A percentile compares a stretch with the other conserved stretches of the same genome.
Evolutionary conservation across 2,113 vertebrate species (phyloP).

Genomic region (Nannospalax galili): DNA sequence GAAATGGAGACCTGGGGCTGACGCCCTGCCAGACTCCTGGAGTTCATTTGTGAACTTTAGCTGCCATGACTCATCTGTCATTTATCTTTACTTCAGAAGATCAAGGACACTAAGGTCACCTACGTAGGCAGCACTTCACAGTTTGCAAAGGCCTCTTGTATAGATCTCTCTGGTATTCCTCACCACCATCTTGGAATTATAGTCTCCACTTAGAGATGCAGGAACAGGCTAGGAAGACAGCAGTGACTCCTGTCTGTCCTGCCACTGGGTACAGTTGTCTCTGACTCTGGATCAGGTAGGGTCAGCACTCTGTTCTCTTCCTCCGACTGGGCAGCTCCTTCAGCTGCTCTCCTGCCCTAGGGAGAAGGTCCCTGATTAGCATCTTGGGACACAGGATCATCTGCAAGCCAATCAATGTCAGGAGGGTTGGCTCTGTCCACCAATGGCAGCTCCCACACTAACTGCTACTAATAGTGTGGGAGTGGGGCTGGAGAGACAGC

Average conservation of each 20-base stretch:
- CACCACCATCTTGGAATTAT: background rate
- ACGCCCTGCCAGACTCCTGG: background rate
- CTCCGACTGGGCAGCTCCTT: background rate
- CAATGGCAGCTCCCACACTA: background rate
- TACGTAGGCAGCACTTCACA: rapidly evolving
- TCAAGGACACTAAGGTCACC: background rate
- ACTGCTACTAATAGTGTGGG: background rate
- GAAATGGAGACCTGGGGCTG: background rate
- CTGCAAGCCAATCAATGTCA: background rate
- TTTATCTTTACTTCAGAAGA: background rate
- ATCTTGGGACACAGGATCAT: background rate
- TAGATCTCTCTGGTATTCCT: rapidly evolving
- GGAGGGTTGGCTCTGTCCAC: background rate
- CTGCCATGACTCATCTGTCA: background rate
- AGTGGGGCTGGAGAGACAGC: background rate
- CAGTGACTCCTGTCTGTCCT: background rate
- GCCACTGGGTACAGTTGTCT: background rate
- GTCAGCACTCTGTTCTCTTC: background rate
- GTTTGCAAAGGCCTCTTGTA: background rate
- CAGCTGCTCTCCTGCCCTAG: background rate
- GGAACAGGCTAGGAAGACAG: background rate
- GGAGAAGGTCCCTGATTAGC: background rate
- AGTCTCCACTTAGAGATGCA: background rate
- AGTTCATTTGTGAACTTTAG: rapidly evolving
- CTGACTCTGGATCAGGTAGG: background rate